Conservation (phyloP, 2,888 invertebrate genomes). For the Lycia hirtaria region DNA sequence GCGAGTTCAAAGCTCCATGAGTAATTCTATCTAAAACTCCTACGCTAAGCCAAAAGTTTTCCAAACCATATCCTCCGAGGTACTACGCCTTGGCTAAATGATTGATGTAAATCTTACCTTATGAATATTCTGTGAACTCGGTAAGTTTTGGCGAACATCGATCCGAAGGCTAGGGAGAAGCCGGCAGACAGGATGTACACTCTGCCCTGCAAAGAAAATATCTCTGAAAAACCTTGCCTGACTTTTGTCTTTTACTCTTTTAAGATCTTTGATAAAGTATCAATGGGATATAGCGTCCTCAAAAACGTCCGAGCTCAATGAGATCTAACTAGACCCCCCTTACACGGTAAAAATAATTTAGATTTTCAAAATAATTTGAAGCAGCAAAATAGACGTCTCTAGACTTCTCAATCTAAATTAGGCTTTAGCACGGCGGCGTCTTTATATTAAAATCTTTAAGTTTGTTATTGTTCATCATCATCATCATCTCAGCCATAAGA, state of each 20-base stretch:
- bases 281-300: too few relatives aligned
- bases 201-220: slow-evolving; percentile 87
- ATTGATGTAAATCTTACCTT: slow-evolving; percentile 61
- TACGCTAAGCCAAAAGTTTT: slow-evolving; percentile 3
- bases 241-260: not conserved
- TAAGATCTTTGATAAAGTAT: not conserved
- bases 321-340: too few relatives aligned
- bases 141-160: slow-evolving; percentile 98
- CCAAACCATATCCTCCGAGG: slow-evolving; percentile 1
- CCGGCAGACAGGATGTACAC: slow-evolving; percentile 96
- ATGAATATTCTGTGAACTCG: slow-evolving; percentile 96
- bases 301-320: too few relatives aligned
- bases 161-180: slow-evolving; percentile 96
- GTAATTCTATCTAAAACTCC: slow-evolving; percentile 1
- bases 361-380: too few relatives aligned
- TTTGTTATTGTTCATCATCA: too few relatives aligned
- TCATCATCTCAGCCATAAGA: too few relatives aligned
- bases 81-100: not conserved
- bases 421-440: too few relatives aligned
- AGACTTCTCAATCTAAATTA: too few relatives aligned
- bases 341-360: too few relatives aligned
- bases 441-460: too few relatives aligned
- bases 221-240: slow-evolving; percentile 18
- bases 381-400: too few relatives aligned
- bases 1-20: not conserved